phyloP scores from a whole-genome alignment of 1,140 invertebrate genomes.

The Aphis craccivora region DNA sequence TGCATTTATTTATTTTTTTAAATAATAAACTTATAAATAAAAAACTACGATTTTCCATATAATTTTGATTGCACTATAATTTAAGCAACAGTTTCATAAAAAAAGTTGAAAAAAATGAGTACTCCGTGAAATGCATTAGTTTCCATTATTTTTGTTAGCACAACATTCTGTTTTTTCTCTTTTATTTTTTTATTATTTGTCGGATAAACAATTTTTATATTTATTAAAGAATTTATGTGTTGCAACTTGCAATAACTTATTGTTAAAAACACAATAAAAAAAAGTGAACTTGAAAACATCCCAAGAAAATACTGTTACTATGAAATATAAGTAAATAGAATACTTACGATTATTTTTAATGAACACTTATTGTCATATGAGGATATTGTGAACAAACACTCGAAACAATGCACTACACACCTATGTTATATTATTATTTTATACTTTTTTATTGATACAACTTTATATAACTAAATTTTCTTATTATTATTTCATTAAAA shows the following conservation, averaged over 20 bases:
- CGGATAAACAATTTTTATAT: neutral
- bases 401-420: neutral
- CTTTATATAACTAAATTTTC: neutral
- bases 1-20: neutral
- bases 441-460: neutral
- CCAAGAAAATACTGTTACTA: neutral
- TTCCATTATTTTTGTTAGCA: constrained; percentile 1
- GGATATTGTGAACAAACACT: neutral
- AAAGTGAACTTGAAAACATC: neutral
- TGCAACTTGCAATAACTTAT: neutral
- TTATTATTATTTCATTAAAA: neutral
- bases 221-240: neutral
- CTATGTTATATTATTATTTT: neutral
- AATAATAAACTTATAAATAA: neutral
- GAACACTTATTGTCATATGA: neutral
- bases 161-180: neutral
- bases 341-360: neutral
- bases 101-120: neutral
- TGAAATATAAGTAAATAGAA: neutral
- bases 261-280: neutral
- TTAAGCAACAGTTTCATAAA: neutral
- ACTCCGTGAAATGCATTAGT: neutral
- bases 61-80: neutral
- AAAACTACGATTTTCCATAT: neutral
- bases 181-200: neutral